Conservation (phyloP, 2,888 invertebrate species). For the Stenodera caucasica region DNA sequence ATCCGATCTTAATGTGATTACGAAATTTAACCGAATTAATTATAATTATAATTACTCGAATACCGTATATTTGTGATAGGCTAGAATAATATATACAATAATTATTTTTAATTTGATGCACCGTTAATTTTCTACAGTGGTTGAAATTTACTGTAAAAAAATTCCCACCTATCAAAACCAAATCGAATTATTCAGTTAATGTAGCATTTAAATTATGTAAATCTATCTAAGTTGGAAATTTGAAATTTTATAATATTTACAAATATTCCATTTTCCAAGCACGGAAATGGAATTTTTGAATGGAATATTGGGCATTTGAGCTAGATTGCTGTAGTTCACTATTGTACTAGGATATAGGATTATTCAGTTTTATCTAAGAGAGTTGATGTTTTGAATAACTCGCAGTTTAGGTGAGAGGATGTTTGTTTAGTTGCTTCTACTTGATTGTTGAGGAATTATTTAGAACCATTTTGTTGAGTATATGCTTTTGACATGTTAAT, state of each 20-base stretch:
- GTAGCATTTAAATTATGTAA: constrained; percentile 31
- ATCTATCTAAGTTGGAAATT: no score
- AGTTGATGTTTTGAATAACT: constrained; percentile 4
- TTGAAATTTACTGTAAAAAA: constrained; percentile 27
- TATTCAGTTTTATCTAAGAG: neutral
- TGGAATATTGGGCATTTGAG: no score
- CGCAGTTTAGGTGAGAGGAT: constrained; percentile 9
- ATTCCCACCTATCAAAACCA: constrained; percentile 28
- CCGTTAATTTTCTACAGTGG: constrained; percentile 19
- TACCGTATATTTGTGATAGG: no score
- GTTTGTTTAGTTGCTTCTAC: constrained; percentile 32
- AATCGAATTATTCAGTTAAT: constrained; percentile 33
- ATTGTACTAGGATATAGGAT: neutral
- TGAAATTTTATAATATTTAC: no score
- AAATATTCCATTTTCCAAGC: no score
- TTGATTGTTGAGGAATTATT: constrained; percentile 36
- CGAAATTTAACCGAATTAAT: no score
- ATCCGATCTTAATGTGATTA: no score
- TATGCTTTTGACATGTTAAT: constrained; percentile 38
- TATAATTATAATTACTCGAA: no score
- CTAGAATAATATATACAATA: no score
- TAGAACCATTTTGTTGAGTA: constrained; percentile 31
- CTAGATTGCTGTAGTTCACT: no score
- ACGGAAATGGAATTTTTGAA: no score
- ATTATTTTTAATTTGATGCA: no score